A percentile compares a stretch with the other conserved stretches of the same genome.
These are phyloP conservation scores for Poicephalus gulielmi DNA, from an alignment of 2,113 vertebrate species.

Conservation along the genomic window DNA sequence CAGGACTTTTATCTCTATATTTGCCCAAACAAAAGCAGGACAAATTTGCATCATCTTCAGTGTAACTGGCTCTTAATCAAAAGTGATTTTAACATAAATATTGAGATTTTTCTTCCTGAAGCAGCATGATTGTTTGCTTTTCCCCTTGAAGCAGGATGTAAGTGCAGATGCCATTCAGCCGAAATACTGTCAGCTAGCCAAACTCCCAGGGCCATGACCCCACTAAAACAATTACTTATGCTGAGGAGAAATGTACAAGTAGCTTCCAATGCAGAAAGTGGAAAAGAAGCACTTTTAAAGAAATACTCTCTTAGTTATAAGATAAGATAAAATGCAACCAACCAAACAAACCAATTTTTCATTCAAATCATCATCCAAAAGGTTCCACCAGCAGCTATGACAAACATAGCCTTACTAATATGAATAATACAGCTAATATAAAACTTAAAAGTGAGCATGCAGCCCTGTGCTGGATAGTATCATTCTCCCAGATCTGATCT, in stretches of 20 bases:
- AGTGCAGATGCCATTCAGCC: constrained; percentile 59
- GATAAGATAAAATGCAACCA: not conserved
- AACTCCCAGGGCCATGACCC: constrained; percentile 41
- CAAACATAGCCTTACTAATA: not conserved
- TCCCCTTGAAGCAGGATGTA: constrained; percentile 64
- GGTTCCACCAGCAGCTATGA: not conserved
- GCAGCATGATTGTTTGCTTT: constrained; percentile 47
- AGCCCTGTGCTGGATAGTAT: not conserved
- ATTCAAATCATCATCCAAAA: not conserved
- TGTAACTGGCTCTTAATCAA: constrained; percentile 60
- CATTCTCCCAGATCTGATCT: not conserved
- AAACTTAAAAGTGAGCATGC: not conserved
- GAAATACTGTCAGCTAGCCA: constrained; percentile 49
- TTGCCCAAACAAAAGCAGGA: constrained; percentile 34
- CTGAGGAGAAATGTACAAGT: constrained; percentile 44
- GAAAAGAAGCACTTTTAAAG: not conserved
- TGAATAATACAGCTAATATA: not conserved
- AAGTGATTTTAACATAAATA: constrained; percentile 71
- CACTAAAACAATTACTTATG: constrained; percentile 60
- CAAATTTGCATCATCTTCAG: constrained; percentile 63
- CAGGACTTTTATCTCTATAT: constrained; percentile 37
- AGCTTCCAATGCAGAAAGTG: constrained; percentile 29
- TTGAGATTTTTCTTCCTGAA: constrained; percentile 62
- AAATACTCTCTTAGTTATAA: not conserved
- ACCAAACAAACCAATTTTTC: not conserved